Percentiles rank a stretch among this genome's conserved stretches.
phyloP scores from a whole-genome alignment of 2,113 vertebrate species.

The Pantherophis guttatus region DNA sequence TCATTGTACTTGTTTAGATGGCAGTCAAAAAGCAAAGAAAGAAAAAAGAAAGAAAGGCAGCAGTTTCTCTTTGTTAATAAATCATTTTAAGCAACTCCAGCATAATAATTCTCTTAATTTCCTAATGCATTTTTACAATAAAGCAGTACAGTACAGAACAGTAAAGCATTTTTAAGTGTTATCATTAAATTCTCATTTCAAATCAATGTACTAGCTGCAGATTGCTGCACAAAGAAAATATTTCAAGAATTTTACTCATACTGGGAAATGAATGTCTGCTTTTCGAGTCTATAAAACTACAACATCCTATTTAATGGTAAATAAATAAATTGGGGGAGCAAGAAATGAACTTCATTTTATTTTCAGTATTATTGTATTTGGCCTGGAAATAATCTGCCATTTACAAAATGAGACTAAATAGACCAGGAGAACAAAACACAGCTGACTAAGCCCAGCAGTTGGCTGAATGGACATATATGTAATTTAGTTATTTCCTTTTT shows the following conservation, averaged over 20 bases:
- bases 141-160: not conserved
- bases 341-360: not conserved
- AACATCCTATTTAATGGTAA: not conserved
- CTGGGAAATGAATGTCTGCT: not conserved
- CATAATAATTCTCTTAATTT: conserved; percentile 10
- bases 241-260: not conserved
- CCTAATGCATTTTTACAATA: not conserved
- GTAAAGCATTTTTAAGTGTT: conserved; percentile 1
- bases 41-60: not conserved
- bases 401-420: conserved; percentile 39
- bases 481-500: conserved; percentile 41
- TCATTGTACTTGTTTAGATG: not conserved
- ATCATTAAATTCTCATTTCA: not conserved
- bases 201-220: not conserved
- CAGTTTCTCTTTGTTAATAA: not conserved
- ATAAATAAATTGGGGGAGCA: not conserved
- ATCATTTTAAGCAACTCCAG: conserved; percentile 11
- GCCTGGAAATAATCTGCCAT: conserved; percentile 18
- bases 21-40: not conserved
- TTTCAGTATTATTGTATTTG: not conserved
- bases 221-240: not conserved
- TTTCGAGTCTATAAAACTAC: not conserved
- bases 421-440: conserved; percentile 42
- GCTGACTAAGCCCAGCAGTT: conserved; percentile 52
- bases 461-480: conserved; percentile 55